Evolutionary conservation across 2,797 vertebrate genomes (phyloP).

Genomic region (Salmo trutta): DNA sequence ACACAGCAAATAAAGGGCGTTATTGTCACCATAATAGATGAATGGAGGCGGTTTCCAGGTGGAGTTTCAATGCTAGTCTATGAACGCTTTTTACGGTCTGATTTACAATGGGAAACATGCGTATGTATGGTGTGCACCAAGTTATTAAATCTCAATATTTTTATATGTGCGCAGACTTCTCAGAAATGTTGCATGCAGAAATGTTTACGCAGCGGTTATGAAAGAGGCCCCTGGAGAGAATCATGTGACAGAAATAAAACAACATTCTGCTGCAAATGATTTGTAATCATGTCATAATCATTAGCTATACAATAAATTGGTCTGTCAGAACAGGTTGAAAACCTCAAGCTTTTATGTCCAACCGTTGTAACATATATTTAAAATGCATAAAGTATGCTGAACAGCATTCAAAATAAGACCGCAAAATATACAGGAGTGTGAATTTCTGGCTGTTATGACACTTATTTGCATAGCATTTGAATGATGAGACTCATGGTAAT

Average conservation of each 20-base stretch:
- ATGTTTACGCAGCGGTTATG: too few relatives aligned
- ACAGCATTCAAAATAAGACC: background rate
- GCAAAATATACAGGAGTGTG: constrained; percentile 8
- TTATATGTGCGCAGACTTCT: too few relatives aligned
- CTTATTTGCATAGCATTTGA: constrained; percentile 52
- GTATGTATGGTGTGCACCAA: too few relatives aligned
- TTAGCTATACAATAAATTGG: background rate
- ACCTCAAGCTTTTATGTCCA: background rate
- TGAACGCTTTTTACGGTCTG: too few relatives aligned
- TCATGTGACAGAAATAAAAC: background rate
- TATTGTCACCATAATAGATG: too few relatives aligned
- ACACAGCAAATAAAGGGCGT: too few relatives aligned
- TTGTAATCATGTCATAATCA: background rate
- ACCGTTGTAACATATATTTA: background rate
- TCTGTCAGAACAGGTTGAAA: background rate
- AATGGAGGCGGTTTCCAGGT: too few relatives aligned
- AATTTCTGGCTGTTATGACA: constrained; percentile 23
- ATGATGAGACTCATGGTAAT: constrained; percentile 54
- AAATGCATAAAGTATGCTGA: background rate
- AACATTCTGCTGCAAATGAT: background rate
- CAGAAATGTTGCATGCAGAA: too few relatives aligned
- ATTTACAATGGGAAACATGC: too few relatives aligned
- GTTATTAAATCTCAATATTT: too few relatives aligned
- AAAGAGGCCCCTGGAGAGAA: too few relatives aligned
- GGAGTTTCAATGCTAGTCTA: too few relatives aligned